Evolutionary conservation across 2,888 invertebrate species (phyloP), one percentile per base, ranked within the genome.

Genomic region (Cistogaster globosa): DNA sequence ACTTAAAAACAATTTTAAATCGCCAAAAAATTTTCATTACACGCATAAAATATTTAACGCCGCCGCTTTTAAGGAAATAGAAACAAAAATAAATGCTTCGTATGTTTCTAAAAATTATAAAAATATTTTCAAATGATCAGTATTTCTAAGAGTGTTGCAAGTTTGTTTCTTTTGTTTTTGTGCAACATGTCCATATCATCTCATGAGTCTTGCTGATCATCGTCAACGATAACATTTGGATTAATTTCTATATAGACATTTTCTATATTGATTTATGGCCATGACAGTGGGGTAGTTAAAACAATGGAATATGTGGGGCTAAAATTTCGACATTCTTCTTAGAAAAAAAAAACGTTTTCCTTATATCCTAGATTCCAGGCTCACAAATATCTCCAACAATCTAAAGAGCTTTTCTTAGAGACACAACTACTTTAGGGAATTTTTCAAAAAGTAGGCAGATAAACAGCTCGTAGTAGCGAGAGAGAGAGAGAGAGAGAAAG

Each of bases 21-120:
- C 57, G 57, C 65, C 65, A 65, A 74, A 83, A n/a, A 65, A 77
- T 22, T 67, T 82, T 77, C 71, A 72, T 83, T 83, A 82, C 82
- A 82, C 67, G 76, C 67, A 80, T 62, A 80, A 84, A 76, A 76
- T 76, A 80, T 82, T 82, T 85, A 85, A 85, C 75, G 78, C 82
- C 81, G 76, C 80, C 80, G 80, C 80, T 71, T 80, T 58, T 14
- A 42, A 26, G 1, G 63, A 67, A 69, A 45, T 18, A 9, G 20
- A 79, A 0, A 32, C 65, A 26, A 20, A 5, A 36, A 51, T 57
- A 60, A 45, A 38, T 65, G 16, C 42, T 78, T 14, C 53, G 32
- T 16, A 9, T 22, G 26, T 20, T 0, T 48, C 32, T 53, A 18
- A 63, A 26, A 2, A 62, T 36, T 32, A 51, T 58, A 22, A 11